Evolutionary conservation across 2,797 vertebrate genomes (phyloP).

Genomic region (Diceros bicornis): DNA sequence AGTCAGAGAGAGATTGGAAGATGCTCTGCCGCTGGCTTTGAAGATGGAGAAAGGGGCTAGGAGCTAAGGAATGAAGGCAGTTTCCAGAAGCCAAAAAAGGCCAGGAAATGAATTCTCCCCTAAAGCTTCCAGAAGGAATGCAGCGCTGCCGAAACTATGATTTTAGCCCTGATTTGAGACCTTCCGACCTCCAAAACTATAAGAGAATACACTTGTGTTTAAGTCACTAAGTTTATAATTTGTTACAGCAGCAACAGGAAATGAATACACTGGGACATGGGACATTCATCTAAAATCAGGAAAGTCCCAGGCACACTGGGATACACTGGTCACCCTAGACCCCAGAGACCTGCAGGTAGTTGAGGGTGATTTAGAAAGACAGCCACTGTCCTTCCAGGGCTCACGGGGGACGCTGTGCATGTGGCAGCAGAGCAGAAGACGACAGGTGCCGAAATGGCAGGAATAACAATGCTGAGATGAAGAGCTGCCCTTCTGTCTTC

Average conservation of each 20-base stretch:
- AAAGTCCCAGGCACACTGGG: neutral
- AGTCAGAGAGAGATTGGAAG: neutral
- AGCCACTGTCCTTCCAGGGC: rapidly evolving
- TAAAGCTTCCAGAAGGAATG: neutral
- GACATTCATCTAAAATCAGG: neutral
- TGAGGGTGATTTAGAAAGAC: neutral
- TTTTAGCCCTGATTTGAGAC: neutral
- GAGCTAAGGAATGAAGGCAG: neutral
- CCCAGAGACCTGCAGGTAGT: neutral
- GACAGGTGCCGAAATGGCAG: rapidly evolving
- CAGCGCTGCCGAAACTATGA: no score
- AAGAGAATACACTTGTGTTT: no score
- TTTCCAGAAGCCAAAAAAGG: neutral
- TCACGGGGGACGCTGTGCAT: rapidly evolving
- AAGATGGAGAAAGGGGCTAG: no score
- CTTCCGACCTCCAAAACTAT: no score
- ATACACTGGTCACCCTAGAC: no score
- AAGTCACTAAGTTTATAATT: rapidly evolving
- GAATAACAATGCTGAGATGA: rapidly evolving
- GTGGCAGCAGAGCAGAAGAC: neutral
- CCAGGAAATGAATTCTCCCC: neutral
- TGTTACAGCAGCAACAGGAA: neutral
- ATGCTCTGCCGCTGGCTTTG: rapidly evolving
- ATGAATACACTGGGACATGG: rapidly evolving
- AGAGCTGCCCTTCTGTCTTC: no score